Evolutionary conservation across 2,888 invertebrate genomes (phyloP), one percentile per base, ranked within the genome.

Genomic region (Acheta domesticus): DNA sequence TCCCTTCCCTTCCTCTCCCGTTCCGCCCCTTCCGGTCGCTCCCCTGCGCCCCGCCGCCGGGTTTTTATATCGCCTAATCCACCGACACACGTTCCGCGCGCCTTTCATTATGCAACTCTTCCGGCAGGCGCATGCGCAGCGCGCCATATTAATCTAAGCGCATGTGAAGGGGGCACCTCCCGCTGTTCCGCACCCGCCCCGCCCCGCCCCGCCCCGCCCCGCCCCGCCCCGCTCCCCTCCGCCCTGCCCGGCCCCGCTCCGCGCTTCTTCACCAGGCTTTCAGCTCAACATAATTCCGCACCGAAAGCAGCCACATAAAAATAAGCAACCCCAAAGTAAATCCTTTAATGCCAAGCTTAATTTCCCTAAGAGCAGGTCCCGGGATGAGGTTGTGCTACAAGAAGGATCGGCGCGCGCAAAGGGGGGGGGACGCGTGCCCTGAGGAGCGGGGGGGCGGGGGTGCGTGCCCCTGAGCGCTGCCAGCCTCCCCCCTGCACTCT

Each of bases 11-110:
- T 16, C 62, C 62, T 62, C n/a, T 62, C n/a, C 62, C 14, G 5
- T 11, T 62, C 62, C 16, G 62, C n/a, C 14, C 62, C 62, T 62
- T n/a, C 62, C 62, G 16, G n/a, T 62, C 62, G 14, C 62, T 5
- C 62, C 16, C 62, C 62, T 62, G 4, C 14, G n/a, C 62, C 62
- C n/a, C n/a, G n/a, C n/a, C 62, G 16, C 3, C 62, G 62, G 62
- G 62, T 62, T 62, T 62, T 62, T 62, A 62, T 62, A 62, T 62
- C n/a, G 62, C 62, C 62, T 62, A 62, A 62, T 62, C 62, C 62
- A 62, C 62, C 62, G 62, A 62, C 62, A 62, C 62, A 62, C 62
- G 62, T 62, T 62, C 8, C 62, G 62, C 62, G 62, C 62, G 62
- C n/a, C 62, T 62, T 62, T n/a, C 62, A 62, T 62, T 62, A 62